These are phyloP conservation scores for Poliocrania exsul DNA, from an alignment of 2,797 vertebrate species.

Conservation along the genomic window DNA sequence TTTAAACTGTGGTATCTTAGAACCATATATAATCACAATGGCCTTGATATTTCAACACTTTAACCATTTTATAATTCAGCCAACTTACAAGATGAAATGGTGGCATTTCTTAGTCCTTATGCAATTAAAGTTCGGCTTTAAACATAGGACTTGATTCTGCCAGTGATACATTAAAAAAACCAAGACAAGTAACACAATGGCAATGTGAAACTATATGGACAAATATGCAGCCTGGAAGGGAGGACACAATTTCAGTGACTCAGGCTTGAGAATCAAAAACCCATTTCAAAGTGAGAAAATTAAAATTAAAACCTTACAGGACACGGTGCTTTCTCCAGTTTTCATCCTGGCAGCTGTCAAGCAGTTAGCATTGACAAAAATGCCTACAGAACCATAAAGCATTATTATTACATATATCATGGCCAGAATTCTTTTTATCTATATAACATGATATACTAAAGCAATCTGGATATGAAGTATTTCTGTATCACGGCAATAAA, in stretches of 20 bases:
- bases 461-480: conserved; percentile 44
- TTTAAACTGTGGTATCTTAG: background rate
- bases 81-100: background rate
- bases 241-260: background rate
- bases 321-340: background rate
- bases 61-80: background rate
- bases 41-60: background rate
- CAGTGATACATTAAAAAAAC: background rate
- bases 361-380: conserved; percentile 1
- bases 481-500: conserved; percentile 22
- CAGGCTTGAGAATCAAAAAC: background rate
- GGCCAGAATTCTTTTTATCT: conserved; percentile 36
- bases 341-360: conserved; percentile 28
- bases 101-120: background rate
- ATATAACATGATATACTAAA: conserved; percentile 20
- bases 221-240: background rate
- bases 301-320: background rate
- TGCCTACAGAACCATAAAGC: conserved; percentile 1
- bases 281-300: background rate
- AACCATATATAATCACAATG: background rate
- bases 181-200: background rate
- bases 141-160: background rate
- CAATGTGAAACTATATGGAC: background rate
- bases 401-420: conserved; percentile 3
- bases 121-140: background rate